These are phyloP conservation scores for Drosophila recens DNA, from an alignment of 2,888 invertebrate species.

Conservation along the genomic window DNA sequence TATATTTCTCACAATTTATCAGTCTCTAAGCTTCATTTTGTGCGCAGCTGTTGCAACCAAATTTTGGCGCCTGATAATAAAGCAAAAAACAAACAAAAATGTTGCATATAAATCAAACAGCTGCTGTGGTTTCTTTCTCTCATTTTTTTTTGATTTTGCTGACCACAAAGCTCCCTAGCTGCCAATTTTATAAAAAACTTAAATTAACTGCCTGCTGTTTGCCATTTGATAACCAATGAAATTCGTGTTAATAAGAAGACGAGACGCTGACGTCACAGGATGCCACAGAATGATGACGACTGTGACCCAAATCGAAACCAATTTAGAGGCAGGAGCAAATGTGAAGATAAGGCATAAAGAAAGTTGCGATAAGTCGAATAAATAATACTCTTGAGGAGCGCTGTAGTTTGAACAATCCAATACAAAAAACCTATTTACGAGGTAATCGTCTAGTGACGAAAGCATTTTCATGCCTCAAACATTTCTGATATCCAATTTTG, in stretches of 20 bases:
- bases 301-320: constrained; percentile 51
- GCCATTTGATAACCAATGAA: constrained; percentile 27
- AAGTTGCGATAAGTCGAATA: not conserved
- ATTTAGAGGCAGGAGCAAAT: constrained; percentile 27
- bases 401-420: no score
- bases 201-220: constrained; percentile 57
- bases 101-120: constrained; percentile 61
- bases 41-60: constrained; percentile 55
- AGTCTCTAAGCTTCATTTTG: constrained; percentile 27
- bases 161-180: constrained; percentile 16
- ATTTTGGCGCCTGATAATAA: constrained; percentile 50
- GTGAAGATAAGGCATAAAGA: not conserved
- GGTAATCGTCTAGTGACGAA: no score
- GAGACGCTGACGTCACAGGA: constrained; percentile 54
- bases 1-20: not conserved
- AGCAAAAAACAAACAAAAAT: constrained; percentile 9
- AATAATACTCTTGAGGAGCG: not conserved
- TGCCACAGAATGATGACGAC: constrained; percentile 18
- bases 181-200: constrained; percentile 31
- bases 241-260: constrained; percentile 41
- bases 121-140: constrained; percentile 38
- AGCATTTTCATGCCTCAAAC: no score
- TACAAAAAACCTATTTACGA: no score
- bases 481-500: no score
- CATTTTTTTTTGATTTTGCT: not conserved